Conservation (phyloP, 2,888 invertebrate genomes). For the Phytoseiulus persimilis region DNA sequence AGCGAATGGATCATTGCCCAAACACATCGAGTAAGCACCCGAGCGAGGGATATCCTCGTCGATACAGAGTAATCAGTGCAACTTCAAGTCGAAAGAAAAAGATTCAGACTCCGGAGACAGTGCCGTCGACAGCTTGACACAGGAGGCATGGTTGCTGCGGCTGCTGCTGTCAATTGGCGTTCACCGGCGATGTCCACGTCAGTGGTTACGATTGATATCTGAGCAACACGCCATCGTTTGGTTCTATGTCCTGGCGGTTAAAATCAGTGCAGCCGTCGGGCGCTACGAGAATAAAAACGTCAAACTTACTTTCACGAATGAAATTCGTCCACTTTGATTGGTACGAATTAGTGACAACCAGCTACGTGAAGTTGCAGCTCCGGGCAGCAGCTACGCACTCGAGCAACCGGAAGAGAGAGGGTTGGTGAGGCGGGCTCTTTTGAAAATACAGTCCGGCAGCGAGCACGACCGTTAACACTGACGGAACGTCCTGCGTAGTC, state of each 20-base stretch:
- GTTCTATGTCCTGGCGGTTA: not conserved
- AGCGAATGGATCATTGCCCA: not conserved
- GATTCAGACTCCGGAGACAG: not conserved
- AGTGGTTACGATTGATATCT: not conserved
- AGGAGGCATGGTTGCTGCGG: not conserved
- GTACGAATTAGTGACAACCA: conserved; percentile 13
- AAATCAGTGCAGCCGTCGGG: not conserved
- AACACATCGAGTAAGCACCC: not conserved
- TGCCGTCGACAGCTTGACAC: not conserved
- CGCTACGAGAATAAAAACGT: not conserved
- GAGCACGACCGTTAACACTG: not conserved
- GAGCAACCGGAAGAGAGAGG: conserved; percentile 19
- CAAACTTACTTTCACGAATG: not conserved
- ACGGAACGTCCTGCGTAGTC: too few species aligned
- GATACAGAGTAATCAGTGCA: not conserved
- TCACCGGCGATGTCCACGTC: conserved; percentile 5
- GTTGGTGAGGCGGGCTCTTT: conserved; percentile 1
- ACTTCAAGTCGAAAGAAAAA: not conserved
- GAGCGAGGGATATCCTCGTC: not conserved
- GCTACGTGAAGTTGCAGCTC: conserved; percentile 38
- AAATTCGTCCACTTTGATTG: conserved; percentile 7
- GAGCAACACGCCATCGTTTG: not conserved
- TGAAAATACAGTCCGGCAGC: not conserved
- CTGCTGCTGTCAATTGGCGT: conserved; percentile 5
- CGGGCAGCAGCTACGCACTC: conserved; percentile 26